phyloP scores from a whole-genome alignment of 2,113 vertebrate species.

The Zosterops hypoxanthus region DNA sequence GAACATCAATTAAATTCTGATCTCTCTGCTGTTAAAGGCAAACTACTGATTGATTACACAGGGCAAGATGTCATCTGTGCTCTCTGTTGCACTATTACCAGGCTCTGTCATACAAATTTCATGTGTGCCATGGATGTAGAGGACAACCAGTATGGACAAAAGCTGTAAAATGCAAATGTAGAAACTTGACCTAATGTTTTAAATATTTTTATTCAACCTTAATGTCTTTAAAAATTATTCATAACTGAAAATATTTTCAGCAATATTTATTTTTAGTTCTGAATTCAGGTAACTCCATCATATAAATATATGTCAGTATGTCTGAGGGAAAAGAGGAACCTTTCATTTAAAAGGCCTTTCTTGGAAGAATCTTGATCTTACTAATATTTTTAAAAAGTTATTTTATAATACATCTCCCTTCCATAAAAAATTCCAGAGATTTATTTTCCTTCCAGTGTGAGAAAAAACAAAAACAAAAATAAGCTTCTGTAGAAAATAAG shows the following conservation, averaged over 20 bases:
- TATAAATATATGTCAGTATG: accelerated
- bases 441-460: background rate
- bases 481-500: background rate
- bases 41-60: background rate
- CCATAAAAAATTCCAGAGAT: background rate
- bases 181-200: background rate
- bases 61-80: background rate
- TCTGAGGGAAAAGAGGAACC: background rate
- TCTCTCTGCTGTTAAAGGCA: background rate
- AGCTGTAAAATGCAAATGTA: background rate
- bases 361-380: background rate
- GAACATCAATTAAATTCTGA: background rate
- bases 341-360: background rate
- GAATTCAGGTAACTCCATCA: background rate
- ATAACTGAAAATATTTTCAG: background rate
- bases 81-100: background rate
- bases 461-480: background rate
- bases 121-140: background rate
- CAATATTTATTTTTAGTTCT: background rate
- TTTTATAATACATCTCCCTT: background rate
- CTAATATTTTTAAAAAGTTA: accelerated
- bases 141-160: background rate
- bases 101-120: background rate
- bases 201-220: background rate
- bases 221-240: background rate